phyloP scores from a whole-genome alignment of 64 coral and sea anemone genomes.

The Dendronephthya gigantea region DNA sequence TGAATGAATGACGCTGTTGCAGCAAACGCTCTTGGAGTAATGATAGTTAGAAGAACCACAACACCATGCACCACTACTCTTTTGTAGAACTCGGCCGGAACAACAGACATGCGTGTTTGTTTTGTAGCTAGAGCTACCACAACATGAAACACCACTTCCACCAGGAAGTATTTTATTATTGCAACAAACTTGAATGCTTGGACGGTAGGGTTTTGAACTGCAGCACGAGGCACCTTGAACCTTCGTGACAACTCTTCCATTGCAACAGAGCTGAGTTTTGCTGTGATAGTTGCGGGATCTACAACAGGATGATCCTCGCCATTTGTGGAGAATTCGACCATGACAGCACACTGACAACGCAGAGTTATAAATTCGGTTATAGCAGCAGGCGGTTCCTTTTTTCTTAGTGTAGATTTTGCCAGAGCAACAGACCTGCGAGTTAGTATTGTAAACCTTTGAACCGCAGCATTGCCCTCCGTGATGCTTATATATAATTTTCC shows the following conservation, averaged over 20 bases:
- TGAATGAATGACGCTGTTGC: background rate
- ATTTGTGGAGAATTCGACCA: background rate
- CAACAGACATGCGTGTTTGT: background rate
- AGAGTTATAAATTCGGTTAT: background rate
- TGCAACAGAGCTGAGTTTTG: background rate
- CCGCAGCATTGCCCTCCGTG: background rate
- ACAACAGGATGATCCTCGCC: slow-evolving; percentile 6
- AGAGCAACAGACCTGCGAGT: background rate
- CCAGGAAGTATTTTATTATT: background rate
- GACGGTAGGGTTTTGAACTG: background rate
- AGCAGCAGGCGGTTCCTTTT: background rate
- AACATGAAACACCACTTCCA: background rate
- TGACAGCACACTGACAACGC: background rate
- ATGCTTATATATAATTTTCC: background rate
- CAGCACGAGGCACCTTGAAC: background rate
- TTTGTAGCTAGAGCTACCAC: background rate
- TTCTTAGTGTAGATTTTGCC: background rate
- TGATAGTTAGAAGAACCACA: background rate
- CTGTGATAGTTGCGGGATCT: background rate
- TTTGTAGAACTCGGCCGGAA: background rate
- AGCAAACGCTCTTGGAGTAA: background rate
- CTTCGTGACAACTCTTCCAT: background rate
- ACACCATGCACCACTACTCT: background rate
- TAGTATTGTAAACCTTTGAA: background rate
- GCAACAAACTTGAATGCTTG: background rate